Percentiles rank a stretch among this genome's conserved stretches.
Conservation (phyloP, 2,797 vertebrate genomes). For the Valencia hispanica region DNA sequence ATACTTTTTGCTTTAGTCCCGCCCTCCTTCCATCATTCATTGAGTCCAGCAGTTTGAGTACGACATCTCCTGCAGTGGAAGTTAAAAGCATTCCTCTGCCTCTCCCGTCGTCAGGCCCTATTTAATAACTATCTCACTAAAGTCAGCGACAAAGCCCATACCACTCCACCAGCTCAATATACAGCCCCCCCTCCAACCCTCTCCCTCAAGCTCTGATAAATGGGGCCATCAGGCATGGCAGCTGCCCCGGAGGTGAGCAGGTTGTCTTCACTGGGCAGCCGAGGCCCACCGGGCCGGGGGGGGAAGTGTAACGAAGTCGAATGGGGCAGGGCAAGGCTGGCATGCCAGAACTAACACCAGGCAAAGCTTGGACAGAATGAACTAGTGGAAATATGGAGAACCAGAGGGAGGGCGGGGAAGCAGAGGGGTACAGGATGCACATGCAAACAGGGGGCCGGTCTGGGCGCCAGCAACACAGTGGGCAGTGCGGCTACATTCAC, state of each 20-base stretch:
- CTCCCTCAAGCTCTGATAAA: slow-evolving; percentile 75
- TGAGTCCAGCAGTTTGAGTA: slow-evolving; percentile 63
- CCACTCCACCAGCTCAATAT: slow-evolving; percentile 25
- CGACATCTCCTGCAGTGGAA: slow-evolving; percentile 77
- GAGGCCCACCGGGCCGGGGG: slow-evolving; percentile 66
- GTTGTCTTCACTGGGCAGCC: slow-evolving; percentile 73
- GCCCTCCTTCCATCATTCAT: slow-evolving; percentile 59
- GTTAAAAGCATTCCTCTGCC: slow-evolving; percentile 83
- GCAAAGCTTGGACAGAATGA: slow-evolving; percentile 67
- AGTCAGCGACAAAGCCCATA: slow-evolving; percentile 79
- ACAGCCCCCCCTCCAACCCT: slow-evolving; percentile 45
- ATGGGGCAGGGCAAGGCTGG: slow-evolving; percentile 51
- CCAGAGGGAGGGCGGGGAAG: slow-evolving; percentile 62
- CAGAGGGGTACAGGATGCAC: slow-evolving; percentile 78
- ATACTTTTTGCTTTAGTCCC: slow-evolving; percentile 47
- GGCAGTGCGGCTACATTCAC: slow-evolving; percentile 67
- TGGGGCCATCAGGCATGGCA: slow-evolving; percentile 83
- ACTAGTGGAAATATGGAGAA: slow-evolving; percentile 70
- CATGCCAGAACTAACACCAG: slow-evolving; percentile 80
- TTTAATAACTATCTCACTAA: slow-evolving; percentile 87
- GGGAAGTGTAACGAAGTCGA: slow-evolving; percentile 67
- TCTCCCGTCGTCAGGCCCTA: slow-evolving; percentile 83
- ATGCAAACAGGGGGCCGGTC: slow-evolving; percentile 59
- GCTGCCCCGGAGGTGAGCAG: slow-evolving; percentile 85
- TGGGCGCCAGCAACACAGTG: slow-evolving; percentile 70